Evolutionary conservation across 2,888 invertebrate genomes (phyloP).

Genomic region (Cephus runcator): DNA sequence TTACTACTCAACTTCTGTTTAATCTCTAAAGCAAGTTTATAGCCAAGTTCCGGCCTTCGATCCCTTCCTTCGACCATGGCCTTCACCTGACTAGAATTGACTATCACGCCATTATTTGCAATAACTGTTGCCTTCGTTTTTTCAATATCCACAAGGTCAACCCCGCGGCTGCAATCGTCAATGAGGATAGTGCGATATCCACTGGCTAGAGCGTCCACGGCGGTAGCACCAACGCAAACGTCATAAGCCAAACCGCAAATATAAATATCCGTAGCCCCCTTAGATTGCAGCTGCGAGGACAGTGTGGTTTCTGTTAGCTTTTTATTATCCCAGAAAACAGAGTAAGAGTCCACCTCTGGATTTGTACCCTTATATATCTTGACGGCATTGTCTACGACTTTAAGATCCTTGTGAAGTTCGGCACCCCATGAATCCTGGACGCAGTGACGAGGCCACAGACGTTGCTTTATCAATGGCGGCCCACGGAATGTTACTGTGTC

Average conservation of each 20-base stretch:
- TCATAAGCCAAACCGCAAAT: conserved; percentile 96
- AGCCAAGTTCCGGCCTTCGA: conserved; percentile 87
- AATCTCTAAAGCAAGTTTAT: conserved; percentile 87
- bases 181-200: conserved; percentile 90
- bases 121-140: conserved; percentile 81
- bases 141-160: conserved; percentile 86
- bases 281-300: conserved; percentile 80
- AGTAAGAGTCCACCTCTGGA: conserved; percentile 96
- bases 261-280: conserved; percentile 90
- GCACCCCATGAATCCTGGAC: conserved; percentile 97
- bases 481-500: conserved; percentile 95
- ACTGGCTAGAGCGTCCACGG: conserved; percentile 87
- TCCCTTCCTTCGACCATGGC: conserved; percentile 91
- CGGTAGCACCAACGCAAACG: conserved; percentile 93
- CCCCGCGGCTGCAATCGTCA: conserved; percentile 92
- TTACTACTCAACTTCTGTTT: conserved; percentile 67
- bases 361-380: conserved; percentile 93
- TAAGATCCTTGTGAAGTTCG: conserved; percentile 89
- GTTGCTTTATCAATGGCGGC: conserved; percentile 85
- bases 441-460: conserved; percentile 96
- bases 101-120: conserved; percentile 82
- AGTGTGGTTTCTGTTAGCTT: conserved; percentile 88
- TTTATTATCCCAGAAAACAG: conserved; percentile 98
- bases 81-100: conserved; percentile 82
- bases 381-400: conserved; percentile 80